Base-by-base conservation (phyloP, 2,888 invertebrate species). In the Gymnoscelis rufifasciata region DNA sequence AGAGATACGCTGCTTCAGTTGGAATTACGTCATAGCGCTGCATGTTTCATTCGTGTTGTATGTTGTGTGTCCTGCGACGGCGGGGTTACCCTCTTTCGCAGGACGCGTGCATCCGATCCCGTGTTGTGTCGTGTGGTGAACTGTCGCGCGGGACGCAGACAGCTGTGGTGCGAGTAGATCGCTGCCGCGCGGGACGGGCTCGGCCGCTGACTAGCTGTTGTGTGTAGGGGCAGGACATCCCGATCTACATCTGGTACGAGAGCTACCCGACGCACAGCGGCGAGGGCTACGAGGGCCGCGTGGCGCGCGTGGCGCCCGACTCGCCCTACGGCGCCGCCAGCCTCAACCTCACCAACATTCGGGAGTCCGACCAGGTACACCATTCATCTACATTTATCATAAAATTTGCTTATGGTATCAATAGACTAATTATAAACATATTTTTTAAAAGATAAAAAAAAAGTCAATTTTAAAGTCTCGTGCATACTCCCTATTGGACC, bases 201-300 rank as follows among this genome's bases (percentile, higher is more conserved):
- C 57, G 46, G 55, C 41, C 30, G 33, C 54, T 74, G 70, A 78
- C 50, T 35, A 50, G 26, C 42, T 52, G 59, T 42, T 60, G 74
- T 83, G 78, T 80, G 82, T 91, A 97, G 96, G 97, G 96, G 80
- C 93, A 96, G 90, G 96, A 97, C 90, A 94, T 96, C 88, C 97
- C 97, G 68, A 97, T 98, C 86, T 97, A 97, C 91, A 97, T 97
- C 89, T 97, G 97, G 95, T 98, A 97, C 92, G 97, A 97, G 90
- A 96, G 96, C 81, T 98, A 98, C 90, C 97, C 97, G 66, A 96
- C 97, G 60, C 98, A 97, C 91, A 95, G 96, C 83, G 97, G 95
- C 69, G 95, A 95, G 81, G 97, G 96, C 42, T 97, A 97, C 90
- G 96, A 97, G 83, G 96, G 95, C 64, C 90, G 97, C 54, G 97